phyloP scores from a whole-genome alignment of 2,113 vertebrate species.

The Corvus cornix region DNA sequence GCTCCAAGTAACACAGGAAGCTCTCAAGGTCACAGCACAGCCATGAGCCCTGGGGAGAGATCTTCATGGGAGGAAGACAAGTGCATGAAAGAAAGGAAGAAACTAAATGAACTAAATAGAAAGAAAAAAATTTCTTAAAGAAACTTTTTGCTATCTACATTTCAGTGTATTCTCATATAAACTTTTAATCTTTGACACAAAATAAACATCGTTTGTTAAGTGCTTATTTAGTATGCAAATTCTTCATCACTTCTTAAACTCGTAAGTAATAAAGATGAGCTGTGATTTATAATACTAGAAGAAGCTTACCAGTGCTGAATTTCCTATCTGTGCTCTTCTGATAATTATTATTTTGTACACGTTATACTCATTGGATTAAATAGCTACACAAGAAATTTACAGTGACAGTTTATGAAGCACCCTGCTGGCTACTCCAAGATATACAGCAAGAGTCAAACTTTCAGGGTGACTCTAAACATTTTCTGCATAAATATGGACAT shows the following conservation, averaged over 20 bases:
- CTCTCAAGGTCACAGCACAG: background rate
- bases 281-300: constrained; percentile 20
- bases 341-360: constrained; percentile 1
- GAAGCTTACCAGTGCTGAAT: constrained; percentile 45
- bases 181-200: constrained; percentile 18
- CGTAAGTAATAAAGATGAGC: constrained; percentile 18
- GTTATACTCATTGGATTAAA: constrained; percentile 32
- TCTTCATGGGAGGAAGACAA: background rate
- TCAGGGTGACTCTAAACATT: background rate
- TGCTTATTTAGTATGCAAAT: background rate
- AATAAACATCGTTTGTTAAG: constrained; percentile 42
- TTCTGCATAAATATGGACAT: constrained; percentile 5
- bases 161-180: constrained; percentile 56
- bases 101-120: background rate
- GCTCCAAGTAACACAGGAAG: background rate
- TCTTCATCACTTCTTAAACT: constrained; percentile 26
- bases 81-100: background rate
- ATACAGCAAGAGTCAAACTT: constrained; percentile 55
- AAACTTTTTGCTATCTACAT: constrained; percentile 28
- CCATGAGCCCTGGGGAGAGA: background rate
- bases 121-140: background rate
- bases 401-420: constrained; percentile 30
- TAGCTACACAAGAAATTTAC: constrained; percentile 45
- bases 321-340: constrained; percentile 30
- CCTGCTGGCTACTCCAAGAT: constrained; percentile 52